Evolutionary conservation across 2,888 invertebrate species (phyloP), one percentile per base, ranked within the genome.

Genomic region (Blastobasis lacticolella): DNA sequence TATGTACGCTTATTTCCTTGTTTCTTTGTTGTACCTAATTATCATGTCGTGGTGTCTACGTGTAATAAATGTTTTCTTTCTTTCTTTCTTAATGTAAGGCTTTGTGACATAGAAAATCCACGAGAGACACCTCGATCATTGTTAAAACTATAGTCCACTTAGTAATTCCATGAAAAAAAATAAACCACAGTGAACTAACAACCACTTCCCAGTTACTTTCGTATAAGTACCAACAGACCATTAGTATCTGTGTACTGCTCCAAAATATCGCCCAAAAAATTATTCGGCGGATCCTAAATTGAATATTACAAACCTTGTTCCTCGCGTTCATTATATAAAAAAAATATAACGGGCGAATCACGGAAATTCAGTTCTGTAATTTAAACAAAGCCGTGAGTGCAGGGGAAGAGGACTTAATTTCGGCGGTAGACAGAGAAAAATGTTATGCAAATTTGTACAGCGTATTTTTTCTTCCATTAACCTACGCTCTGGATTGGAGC

Each of bases 381-480:
- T 83, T 81, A 80, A 85, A 85, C 78, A 82, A 81, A 78, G 77
- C 75, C 75, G 76, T 75, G 67, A 73, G 79, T 78, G 73, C 75
- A 73, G 73, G 69, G 73, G 67, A 71, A 66, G 69, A 75, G 67
- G 75, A 78, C 84, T 83, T 84, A 82, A 86, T 85, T 85, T 85
- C 64, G 75, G 77, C 65, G 62, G 66, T 66, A 81, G 77, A 76
- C 75, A 76, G 76, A 73, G 76, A 83, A 82, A 86, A 86, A 83
- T 81, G 81, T 78, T 83, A 87, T 86, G 87, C 77, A 88, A 88
- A 88, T 87, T 88, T 84, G 84, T 85, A 86, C 85, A 82, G 70
- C 75, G 80, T 85, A 81, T 85, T 88, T 84, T 84, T 85, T 83
- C 79, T 82, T 78, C 82, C 81, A 86, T 87, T 86, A 86, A 81